Evolutionary conservation across 2,797 vertebrate species (phyloP).

Genomic region (Pangasius sanitwongsei): DNA sequence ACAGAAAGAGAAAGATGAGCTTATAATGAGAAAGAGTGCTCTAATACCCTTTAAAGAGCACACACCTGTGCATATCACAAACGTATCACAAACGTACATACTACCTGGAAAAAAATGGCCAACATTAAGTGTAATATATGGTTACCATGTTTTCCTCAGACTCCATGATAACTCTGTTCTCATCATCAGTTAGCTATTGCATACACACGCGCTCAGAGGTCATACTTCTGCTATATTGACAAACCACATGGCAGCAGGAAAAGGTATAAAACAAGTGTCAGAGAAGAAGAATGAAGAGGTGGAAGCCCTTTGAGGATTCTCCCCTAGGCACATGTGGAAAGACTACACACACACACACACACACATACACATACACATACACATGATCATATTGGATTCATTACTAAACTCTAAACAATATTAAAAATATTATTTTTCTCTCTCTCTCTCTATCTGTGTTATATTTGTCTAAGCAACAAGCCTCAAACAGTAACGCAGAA

Average conservation of each 20-base stretch:
- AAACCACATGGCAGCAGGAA: conserved; percentile 26
- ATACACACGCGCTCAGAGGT: not conserved
- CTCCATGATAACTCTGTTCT: conserved; percentile 22
- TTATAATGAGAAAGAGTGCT: conserved; percentile 25
- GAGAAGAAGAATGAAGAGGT: conserved; percentile 12
- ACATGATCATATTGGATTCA: not conserved
- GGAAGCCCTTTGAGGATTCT: conserved; percentile 1
- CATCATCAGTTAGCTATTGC: conserved; percentile 1
- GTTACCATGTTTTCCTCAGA: conserved; percentile 24
- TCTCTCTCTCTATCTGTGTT: not conserved
- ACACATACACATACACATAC: not conserved
- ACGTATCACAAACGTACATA: not conserved
- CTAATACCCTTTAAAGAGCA: not conserved
- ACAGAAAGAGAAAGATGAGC: not conserved
- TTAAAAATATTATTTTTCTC: not conserved
- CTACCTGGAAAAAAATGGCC: conserved; percentile 10
- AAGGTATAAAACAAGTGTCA: conserved; percentile 18
- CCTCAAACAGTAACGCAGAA: not conserved
- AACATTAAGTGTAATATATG: not conserved
- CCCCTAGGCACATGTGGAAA: not conserved
- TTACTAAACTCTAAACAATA: not conserved
- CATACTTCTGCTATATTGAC: not conserved
- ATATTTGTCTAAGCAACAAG: not conserved
- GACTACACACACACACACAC: conserved; percentile 17
- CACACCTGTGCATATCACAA: not conserved